These are phyloP conservation scores for Campoplex capitator DNA, from an alignment of 2,888 invertebrate genomes.

Conservation along the genomic window DNA sequence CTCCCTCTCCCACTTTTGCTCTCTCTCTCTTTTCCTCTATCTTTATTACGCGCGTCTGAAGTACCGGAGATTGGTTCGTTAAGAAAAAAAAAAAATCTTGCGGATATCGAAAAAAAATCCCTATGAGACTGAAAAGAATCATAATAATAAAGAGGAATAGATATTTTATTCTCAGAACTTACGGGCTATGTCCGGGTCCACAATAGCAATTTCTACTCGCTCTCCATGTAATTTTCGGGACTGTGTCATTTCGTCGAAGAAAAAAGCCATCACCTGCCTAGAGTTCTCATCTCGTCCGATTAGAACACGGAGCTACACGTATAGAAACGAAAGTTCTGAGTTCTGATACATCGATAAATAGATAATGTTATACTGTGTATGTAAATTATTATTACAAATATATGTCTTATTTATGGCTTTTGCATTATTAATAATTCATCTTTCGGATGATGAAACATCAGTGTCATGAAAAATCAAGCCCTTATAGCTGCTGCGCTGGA, in stretches of 20 bases:
- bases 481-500: slow-evolving; percentile 26
- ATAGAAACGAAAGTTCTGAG: no score
- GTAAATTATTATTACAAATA: no score
- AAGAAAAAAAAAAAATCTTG: no score
- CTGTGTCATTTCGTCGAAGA: slow-evolving; percentile 79
- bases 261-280: slow-evolving; percentile 69
- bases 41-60: no score
- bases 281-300: slow-evolving; percentile 42
- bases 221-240: slow-evolving; percentile 80
- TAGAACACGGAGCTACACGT: background rate
- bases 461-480: slow-evolving; percentile 17
- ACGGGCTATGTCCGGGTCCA: slow-evolving; percentile 25
- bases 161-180: slow-evolving; percentile 54
- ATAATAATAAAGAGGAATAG: slow-evolving; percentile 50
- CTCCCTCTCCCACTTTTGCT: no score
- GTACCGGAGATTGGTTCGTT: no score
- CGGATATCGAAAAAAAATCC: slow-evolving; percentile 24
- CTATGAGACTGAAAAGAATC: slow-evolving; percentile 7
- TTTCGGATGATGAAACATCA: slow-evolving; percentile 10
- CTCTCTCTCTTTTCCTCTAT: no score
- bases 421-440: slow-evolving; percentile 24
- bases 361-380: no score
- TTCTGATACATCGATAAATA: no score
- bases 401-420: no score
- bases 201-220: slow-evolving; percentile 39